Conservation (phyloP, 1,140 invertebrate species). For the Dysdera silvatica region DNA sequence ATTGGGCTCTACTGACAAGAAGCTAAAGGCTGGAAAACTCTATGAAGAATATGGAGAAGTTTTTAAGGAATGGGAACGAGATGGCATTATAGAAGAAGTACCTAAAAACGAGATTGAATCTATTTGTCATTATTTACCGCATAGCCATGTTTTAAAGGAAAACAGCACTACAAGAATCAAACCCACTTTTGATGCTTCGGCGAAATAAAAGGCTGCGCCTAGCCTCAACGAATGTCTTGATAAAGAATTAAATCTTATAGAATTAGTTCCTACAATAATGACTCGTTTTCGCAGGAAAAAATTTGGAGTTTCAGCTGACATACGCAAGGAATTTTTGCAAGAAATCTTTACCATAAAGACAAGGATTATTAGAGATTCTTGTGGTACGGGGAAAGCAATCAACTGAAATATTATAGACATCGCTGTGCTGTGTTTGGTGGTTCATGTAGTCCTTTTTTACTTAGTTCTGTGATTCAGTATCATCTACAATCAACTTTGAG, state of each 20-base stretch:
- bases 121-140: slow-evolving; percentile 31
- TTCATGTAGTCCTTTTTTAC: not conserved
- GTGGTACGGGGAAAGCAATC: not conserved
- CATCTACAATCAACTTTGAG: not conserved
- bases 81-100: slow-evolving; percentile 21
- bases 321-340: slow-evolving; percentile 1
- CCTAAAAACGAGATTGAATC: not conserved
- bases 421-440: not conserved
- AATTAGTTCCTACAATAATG: slow-evolving; percentile 34
- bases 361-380: not conserved
- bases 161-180: not conserved
- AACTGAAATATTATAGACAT: not conserved
- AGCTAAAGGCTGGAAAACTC: not conserved
- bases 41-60: not conserved
- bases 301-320: not conserved
- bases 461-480: not conserved
- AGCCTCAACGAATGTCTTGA: not conserved
- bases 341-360: not conserved
- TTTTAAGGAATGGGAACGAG: not conserved
- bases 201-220: not conserved
- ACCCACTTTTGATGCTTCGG: not conserved
- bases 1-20: not conserved
- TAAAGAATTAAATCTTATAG: not conserved
- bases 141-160: slow-evolving; percentile 17
- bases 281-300: not conserved